Conservation (phyloP, 1,140 invertebrate genomes). For the Kradibia gibbosae region DNA sequence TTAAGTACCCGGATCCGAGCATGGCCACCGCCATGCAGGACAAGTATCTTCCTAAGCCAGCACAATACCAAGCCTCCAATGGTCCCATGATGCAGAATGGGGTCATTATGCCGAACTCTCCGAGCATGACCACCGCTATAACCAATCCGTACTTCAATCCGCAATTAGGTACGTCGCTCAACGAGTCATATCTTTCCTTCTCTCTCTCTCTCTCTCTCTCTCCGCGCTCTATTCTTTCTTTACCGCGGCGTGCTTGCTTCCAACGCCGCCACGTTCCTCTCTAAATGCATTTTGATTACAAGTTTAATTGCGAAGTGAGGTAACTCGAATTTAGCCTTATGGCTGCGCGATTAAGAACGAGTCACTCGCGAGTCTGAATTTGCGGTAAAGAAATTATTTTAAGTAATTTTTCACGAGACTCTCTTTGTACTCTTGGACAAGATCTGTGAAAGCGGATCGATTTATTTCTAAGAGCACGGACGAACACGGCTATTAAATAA, state of each 20-base stretch:
- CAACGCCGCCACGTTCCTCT: background rate
- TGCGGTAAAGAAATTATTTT: background rate
- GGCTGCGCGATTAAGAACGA: background rate
- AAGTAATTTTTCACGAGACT: background rate
- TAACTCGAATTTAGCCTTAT: background rate
- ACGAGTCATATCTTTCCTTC: too few species aligned
- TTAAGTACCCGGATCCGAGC: conserved; percentile 63
- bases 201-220: too few species aligned
- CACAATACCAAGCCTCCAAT: conserved; percentile 59
- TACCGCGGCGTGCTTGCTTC: background rate
- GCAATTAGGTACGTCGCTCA: conserved; percentile 49
- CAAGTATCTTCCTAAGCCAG: conserved; percentile 62
- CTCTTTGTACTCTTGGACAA: too few species aligned
- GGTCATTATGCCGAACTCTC: conserved; percentile 53
- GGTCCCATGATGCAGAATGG: conserved; percentile 57
- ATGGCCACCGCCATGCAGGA: conserved; percentile 58
- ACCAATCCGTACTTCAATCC: conserved; percentile 65
- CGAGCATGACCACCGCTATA: conserved; percentile 50
- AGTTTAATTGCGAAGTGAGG: background rate
- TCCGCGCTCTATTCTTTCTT: too few species aligned
- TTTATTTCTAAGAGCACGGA: too few species aligned
- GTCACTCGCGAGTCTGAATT: background rate
- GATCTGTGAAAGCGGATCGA: too few species aligned
- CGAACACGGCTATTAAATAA: too few species aligned
- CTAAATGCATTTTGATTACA: background rate